Percentiles rank a stretch among this genome's conserved stretches.
Conservation (phyloP, 2,888 invertebrate species). For the Pammene aurita region DNA sequence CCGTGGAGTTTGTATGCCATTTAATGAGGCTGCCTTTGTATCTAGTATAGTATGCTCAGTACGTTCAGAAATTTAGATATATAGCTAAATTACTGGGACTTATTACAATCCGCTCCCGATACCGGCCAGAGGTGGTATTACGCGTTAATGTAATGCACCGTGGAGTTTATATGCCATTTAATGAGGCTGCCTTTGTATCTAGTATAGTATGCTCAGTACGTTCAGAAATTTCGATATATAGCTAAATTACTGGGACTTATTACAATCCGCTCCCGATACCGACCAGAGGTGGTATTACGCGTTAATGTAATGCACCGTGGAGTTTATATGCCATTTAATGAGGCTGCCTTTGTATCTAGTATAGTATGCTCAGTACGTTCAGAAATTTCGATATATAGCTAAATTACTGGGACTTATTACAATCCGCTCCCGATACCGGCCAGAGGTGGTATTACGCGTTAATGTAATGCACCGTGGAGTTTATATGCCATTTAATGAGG, state of each 20-base stretch:
- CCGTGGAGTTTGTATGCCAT: constrained; percentile 26
- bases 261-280: constrained; percentile 79
- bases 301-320: constrained; percentile 30
- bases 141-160: constrained; percentile 38
- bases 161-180: constrained; percentile 27
- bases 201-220: constrained; percentile 7
- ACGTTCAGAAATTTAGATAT: no score
- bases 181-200: constrained; percentile 21
- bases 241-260: constrained; percentile 81
- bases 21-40: constrained; percentile 22
- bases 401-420: constrained; percentile 81
- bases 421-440: constrained; percentile 76
- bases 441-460: constrained; percentile 61
- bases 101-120: constrained; percentile 80
- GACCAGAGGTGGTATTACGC: constrained; percentile 64
- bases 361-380: constrained; percentile 1
- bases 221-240: no score
- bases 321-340: constrained; percentile 29
- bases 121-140: constrained; percentile 68
- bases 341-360: constrained; percentile 19
- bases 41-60: constrained; percentile 14
- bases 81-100: constrained; percentile 81
- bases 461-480: constrained; percentile 31
- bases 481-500: constrained; percentile 28
- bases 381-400: constrained; percentile 42